Evolutionary conservation across 64 coral and sea anemone species (phyloP), one percentile per base, ranked within the genome.

Genomic region (Astreopora myriophthalma): DNA sequence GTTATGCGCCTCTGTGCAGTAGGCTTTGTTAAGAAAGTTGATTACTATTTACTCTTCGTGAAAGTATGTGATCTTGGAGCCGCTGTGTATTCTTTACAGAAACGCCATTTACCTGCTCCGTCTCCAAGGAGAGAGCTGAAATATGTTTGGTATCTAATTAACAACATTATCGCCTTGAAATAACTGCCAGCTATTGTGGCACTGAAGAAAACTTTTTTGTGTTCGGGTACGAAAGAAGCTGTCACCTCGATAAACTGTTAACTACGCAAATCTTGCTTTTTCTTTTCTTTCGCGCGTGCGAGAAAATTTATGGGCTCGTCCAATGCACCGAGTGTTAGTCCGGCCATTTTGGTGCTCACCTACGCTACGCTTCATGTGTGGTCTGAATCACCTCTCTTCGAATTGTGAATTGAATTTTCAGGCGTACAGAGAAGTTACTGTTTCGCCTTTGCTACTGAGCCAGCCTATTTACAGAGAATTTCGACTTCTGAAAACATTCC

Each of bases 101-200:
- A 60, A 60, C 28, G 30, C 26, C 48, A 49, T 79, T 79, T 79
- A 19, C 26, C 78, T 55, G 57, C 48, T 78, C 12, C 34, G 79
- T 83, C 22, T 83, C 79, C 79, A 83, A 83, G 79, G 79, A 64
- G 55, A 38, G 58, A 31, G 34, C 28, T 38, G 31, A 83, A 83
- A 33, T 64, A 83, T 83, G 79, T 60, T 25, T 20, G 79, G 79
- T 64, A 83, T 83, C 73, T 83, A 83, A n/a, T 80, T 60, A 80
- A 60, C 31, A 80, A 80, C 40, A 51, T 78, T 78, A 78, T 78
- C 75, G 10, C 44, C 24, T 51, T 6, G 16, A 61, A 17, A 80
- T 80, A 61, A 31, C 32, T 83, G 31, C 51, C 9, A 64, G 55
- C n/a, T n/a, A n/a, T n/a, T n/a, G 17, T 83, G 35, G 19, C 70